Percentiles rank a stretch among this genome's conserved stretches.
Evolutionary conservation across 2,888 invertebrate genomes (phyloP).

Genomic region (Chloroclysta siterata): DNA sequence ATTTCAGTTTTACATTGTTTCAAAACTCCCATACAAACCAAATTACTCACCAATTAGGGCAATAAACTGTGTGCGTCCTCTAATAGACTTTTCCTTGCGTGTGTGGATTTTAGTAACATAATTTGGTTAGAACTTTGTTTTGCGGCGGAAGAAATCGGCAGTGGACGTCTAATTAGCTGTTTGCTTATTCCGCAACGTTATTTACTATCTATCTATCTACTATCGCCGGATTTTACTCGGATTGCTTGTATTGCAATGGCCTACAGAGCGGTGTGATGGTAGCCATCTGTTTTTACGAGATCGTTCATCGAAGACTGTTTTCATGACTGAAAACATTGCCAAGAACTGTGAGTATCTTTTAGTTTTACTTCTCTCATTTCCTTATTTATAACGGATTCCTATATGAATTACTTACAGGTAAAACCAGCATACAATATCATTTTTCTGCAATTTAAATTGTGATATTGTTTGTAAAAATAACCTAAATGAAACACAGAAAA

Average conservation of each 20-base stretch:
- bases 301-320: constrained; percentile 21
- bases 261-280: constrained; percentile 13
- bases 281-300: constrained; percentile 9
- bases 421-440: neutral
- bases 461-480: neutral
- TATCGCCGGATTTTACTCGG: constrained; percentile 25
- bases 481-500: neutral
- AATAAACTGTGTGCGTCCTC: constrained; percentile 34
- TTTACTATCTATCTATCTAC: constrained; percentile 9
- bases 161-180: constrained; percentile 27
- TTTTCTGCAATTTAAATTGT: neutral
- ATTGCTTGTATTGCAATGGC: constrained; percentile 17
- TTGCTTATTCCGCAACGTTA: constrained; percentile 27
- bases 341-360: constrained; percentile 29
- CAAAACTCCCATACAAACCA: constrained; percentile 35
- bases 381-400: constrained; percentile 5
- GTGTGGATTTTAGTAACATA: constrained; percentile 27
- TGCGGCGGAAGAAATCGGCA: constrained; percentile 28
- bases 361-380: neutral
- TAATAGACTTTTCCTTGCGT: constrained; percentile 30
- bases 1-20: constrained; percentile 46
- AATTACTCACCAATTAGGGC: constrained; percentile 33
- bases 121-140: constrained; percentile 35
- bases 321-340: constrained; percentile 30
- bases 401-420: neutral